Evolutionary conservation across 2,888 invertebrate species (phyloP), one percentile per base, ranked within the genome.

Genomic region (Stomorhina lunata): DNA sequence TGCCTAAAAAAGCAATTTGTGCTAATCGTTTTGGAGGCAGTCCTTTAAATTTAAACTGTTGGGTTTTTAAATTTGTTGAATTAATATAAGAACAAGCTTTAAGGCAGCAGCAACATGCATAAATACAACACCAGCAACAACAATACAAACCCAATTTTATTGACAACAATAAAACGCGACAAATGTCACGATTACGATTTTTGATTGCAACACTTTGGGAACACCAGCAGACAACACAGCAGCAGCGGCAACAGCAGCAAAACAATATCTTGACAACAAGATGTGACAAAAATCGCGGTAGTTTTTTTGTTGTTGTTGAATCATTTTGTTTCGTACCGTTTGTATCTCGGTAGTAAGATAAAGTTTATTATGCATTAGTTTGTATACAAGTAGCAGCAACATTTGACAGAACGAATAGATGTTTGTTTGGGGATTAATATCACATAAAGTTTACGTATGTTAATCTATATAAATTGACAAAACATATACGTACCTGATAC

Each of bases 91-190:
- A 12, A n/a, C 27, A 61, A 22, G n/a, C 65, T 55, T 37, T 53
- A 34, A 57, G n/a, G n/a, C n/a, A n/a, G 40, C 32, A 40, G 50
- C 65, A 78, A 63, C 63, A 73, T 32, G 34, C 22, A 29, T 32
- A 63, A 68, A 45, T 45, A 76, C 72, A 81, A 78, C 48, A 77
- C 77, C 72, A 81, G n/a, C n/a, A n/a, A 57, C 22, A 29, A 37
- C 69, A 68, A 45, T 45, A 76, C 72, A 81, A 78, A 40, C 81
- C 77, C 72, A 81, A 78, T 78, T 81, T 78, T 78, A 81, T 81
- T 81, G 81, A 78, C 81, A 81, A 81, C 81, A 81, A 81, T 81
- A 81, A 81, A 81, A 81, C 78, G 81, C 81, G 73, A 81, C 81
- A 81, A 81, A 81, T 81, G 81, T 81, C 81, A 81, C 81, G 81